phyloP scores from a whole-genome alignment of 2,888 invertebrate species.

The Abrostola tripartita region DNA sequence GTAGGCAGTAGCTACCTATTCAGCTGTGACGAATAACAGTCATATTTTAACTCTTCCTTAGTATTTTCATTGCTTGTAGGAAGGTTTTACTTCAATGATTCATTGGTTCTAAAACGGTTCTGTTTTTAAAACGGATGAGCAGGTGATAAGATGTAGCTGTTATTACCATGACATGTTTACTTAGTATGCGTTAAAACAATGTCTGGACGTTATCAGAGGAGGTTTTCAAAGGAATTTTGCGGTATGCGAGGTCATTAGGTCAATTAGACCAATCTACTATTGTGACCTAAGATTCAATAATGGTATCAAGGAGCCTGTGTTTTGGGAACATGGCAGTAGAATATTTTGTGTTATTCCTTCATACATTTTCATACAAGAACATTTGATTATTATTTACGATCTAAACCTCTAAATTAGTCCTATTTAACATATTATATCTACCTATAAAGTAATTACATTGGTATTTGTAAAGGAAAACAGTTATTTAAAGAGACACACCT shows the following conservation, averaged over 20 bases:
- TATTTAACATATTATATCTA: constrained; percentile 15
- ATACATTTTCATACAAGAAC: not conserved
- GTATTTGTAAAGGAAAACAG: constrained; percentile 24
- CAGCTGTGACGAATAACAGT: constrained; percentile 11
- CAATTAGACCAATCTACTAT: constrained; percentile 57
- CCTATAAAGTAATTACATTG: constrained; percentile 2
- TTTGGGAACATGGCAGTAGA: not conserved
- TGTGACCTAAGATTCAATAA: constrained; percentile 26
- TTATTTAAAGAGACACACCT: constrained; percentile 30
- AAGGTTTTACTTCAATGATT: not conserved
- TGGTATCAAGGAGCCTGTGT: constrained; percentile 2
- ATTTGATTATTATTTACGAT: not conserved
- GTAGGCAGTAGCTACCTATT: too few relatives aligned
- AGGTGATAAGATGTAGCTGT: constrained; percentile 34
- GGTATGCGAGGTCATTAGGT: constrained; percentile 44
- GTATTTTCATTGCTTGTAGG: too few relatives aligned
- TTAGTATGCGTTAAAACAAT: constrained; percentile 33
- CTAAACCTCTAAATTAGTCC: not conserved
- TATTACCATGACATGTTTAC: constrained; percentile 29
- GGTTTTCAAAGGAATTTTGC: constrained; percentile 26
- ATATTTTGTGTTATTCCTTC: not conserved
- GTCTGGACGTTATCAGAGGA: constrained; percentile 31
- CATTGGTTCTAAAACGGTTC: constrained; percentile 7
- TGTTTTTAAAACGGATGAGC: constrained; percentile 27
- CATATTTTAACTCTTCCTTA: too few relatives aligned